These are phyloP conservation scores for Thermophis baileyi DNA, from an alignment of 2,113 vertebrate genomes.

Conservation along the genomic window DNA sequence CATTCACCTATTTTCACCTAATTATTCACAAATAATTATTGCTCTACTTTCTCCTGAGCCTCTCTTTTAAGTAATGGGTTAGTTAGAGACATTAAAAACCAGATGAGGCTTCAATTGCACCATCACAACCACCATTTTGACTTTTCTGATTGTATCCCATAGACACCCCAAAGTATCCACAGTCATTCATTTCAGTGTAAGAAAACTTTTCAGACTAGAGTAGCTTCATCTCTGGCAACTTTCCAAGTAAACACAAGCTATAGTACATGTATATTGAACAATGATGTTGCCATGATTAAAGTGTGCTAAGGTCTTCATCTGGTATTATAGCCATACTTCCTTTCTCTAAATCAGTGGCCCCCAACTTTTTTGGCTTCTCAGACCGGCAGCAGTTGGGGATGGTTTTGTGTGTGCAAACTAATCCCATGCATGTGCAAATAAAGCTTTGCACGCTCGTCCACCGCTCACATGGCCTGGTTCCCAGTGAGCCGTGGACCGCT, in stretches of 20 bases:
- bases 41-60: not conserved
- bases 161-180: not conserved
- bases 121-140: not conserved
- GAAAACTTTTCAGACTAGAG: not conserved
- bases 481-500: not conserved
- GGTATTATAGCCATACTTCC: not conserved
- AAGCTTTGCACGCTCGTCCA: not conserved
- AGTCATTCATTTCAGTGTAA: not conserved
- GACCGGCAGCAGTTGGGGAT: not conserved
- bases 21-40: not conserved
- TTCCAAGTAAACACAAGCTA: not conserved
- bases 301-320: not conserved
- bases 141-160: not conserved
- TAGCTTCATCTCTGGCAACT: not conserved
- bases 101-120: not conserved
- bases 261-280: not conserved
- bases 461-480: not conserved
- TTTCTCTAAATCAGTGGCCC: fast-evolving
- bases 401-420: not conserved
- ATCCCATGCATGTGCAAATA: not conserved
- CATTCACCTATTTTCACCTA: not conserved
- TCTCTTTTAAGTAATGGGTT: not conserved
- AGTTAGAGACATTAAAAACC: not conserved
- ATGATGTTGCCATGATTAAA: not conserved
- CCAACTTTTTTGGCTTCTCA: not conserved